Evolutionary conservation across 2,797 vertebrate genomes (phyloP), one percentile per base, ranked within the genome.

Genomic region (Arvicola amphibius): DNA sequence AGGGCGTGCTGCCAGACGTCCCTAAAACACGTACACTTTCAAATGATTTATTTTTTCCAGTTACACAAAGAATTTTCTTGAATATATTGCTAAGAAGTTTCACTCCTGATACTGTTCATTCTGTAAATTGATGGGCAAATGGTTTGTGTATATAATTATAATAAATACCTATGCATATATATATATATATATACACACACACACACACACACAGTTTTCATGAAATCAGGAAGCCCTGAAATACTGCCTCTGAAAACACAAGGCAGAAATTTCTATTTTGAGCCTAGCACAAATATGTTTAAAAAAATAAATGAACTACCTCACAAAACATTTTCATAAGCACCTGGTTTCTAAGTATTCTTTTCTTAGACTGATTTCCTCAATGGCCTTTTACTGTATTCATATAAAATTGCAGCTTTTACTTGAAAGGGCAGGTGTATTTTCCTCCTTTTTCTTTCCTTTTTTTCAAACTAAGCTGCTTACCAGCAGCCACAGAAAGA

Each of bases 21-120:
- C 46, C 17, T 46, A 48, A 95, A 92, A 67, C 14, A 37, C 34
- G 4, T 87, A 80, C 90, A 78, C 88, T 85, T 88, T 93, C 80
- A 91, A 92, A 73, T 94, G 34, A 29, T 56, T 48, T 40, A 17
- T 51, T 71, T n/a, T n/a, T 4, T 92, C 51, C 56, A 83, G 4
- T 94, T 94, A 92, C 40, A 27, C 43, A 94, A 94, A 96, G 25
- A 73, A 69, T 79, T 56, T 93, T 92, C 78, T 92, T 91, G 1
- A 77, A 91, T 89, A 85, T 76, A 23, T 67, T 79, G 4, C 34
- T 86, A 48, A 37, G 63, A 86, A 96, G 14, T 40, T 51, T 92
- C 59, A 93, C 81, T 86, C 23, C 34, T 85, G 43, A 74, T 80
- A 79, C 77, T 56, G n/a, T 85, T 79, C 91, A 32, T 87, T 90